Conservation (phyloP, 2,797 vertebrate genomes). For the Mormyrus hasselquistii region DNA sequence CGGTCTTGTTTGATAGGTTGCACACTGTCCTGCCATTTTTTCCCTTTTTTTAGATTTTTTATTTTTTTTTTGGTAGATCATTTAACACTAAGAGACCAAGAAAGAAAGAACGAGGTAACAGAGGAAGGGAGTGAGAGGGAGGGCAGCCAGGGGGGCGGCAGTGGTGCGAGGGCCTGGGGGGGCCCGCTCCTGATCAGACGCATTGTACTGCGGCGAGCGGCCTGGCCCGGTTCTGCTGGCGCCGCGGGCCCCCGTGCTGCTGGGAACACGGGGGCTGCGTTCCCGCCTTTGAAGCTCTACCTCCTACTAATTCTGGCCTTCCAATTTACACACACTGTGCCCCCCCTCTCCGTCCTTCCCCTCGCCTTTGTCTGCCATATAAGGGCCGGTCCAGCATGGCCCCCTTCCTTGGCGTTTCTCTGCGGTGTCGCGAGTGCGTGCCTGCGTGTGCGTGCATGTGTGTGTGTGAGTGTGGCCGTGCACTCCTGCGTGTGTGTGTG, state of each 20-base stretch:
- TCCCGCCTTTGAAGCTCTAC: constrained; percentile 79
- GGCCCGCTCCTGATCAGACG: constrained; percentile 14
- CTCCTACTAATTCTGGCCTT: constrained; percentile 81
- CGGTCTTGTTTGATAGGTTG: neutral
- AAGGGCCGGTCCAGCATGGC: constrained; percentile 67
- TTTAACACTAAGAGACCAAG: constrained; percentile 39
- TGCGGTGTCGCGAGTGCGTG: constrained; percentile 59
- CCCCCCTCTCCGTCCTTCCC: constrained; percentile 53
- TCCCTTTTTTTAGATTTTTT: neutral
- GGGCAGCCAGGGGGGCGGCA: neutral
- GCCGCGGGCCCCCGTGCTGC: constrained; percentile 73
- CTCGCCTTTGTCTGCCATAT: constrained; percentile 76
- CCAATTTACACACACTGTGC: constrained; percentile 75
- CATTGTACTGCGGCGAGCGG: constrained; percentile 34
- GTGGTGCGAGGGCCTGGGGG: neutral
- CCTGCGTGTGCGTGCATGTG: constrained; percentile 55
- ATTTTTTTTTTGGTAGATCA: neutral
- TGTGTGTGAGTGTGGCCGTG: constrained; percentile 4
- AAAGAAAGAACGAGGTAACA: constrained; percentile 34
- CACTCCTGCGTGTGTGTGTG: constrained; percentile 5
- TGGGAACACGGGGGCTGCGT: constrained; percentile 75
- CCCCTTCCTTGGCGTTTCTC: constrained; percentile 67
- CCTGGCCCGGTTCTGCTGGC: constrained; percentile 69
- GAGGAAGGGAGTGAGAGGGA: constrained; percentile 8
- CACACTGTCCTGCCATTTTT: neutral